phyloP scores from a whole-genome alignment of 35 echinoderm and acorn worm genomes.

The Ophiothrix spiculata region DNA sequence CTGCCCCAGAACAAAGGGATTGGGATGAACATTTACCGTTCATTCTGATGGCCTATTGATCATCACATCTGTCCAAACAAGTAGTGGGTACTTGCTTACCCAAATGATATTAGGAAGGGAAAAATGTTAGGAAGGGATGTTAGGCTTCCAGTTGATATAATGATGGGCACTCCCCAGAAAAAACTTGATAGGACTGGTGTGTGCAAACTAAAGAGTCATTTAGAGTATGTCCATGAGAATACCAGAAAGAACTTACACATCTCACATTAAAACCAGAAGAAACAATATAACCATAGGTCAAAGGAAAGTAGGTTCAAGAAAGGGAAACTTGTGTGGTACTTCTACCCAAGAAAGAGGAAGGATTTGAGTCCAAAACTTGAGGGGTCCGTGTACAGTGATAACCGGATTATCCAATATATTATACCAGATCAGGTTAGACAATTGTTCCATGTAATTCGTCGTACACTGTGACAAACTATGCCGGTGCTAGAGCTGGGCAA shows the following conservation, averaged over 20 bases:
- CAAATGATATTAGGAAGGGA: slow-evolving; percentile 47
- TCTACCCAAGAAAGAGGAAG: not conserved
- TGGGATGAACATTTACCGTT: no score
- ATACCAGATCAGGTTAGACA: not conserved
- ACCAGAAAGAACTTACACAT: not conserved
- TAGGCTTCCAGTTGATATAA: slow-evolving; percentile 16
- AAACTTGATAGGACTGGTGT: not conserved
- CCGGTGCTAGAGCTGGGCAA: no score
- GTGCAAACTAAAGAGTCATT: not conserved
- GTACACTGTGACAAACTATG: slow-evolving; percentile 10
- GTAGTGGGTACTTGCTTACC: slow-evolving; percentile 25
- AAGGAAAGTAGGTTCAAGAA: not conserved
- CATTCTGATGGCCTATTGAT: no score
- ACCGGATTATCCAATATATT: not conserved
- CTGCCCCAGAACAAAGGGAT: no score
- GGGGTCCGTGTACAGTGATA: not conserved
- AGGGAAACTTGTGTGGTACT: not conserved
- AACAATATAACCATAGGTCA: not conserved
- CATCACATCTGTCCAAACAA: slow-evolving; percentile 24
- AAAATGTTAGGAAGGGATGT: slow-evolving; percentile 34
- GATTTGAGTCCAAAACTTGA: slow-evolving; percentile 3
- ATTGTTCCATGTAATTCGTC: not conserved
- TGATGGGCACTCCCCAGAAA: not conserved
- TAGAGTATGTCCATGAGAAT: not conserved
- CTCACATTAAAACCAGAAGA: not conserved